These are phyloP conservation scores for Carabus problematicus DNA, from an alignment of 2,888 invertebrate species.

Conservation along the genomic window DNA sequence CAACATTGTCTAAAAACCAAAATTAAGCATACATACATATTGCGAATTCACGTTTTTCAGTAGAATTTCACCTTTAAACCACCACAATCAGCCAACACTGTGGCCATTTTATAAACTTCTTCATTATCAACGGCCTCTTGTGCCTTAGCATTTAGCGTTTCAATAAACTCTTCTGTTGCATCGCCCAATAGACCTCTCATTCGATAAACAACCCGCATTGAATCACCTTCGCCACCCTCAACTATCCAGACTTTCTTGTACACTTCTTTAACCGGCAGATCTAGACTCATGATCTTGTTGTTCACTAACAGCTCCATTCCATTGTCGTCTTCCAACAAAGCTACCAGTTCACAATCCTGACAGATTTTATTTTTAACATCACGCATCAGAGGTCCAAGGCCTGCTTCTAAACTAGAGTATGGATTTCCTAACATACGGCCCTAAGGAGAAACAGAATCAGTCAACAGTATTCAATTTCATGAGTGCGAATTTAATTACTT, in stretches of 20 bases:
- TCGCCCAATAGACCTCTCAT: conserved; percentile 98
- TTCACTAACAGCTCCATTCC: conserved; percentile 98
- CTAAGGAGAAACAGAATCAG: conserved; percentile 55
- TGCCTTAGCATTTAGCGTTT: conserved; percentile 86
- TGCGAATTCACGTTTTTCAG: conserved; percentile 5
- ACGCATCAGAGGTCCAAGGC: conserved; percentile 96
- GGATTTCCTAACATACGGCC: conserved; percentile 98
- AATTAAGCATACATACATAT: conserved; percentile 26
- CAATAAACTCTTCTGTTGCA: conserved; percentile 98
- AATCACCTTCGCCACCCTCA: conserved; percentile 89
- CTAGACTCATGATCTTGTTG: conserved; percentile 97
- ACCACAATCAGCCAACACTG: conserved; percentile 81
- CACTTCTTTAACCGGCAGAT: conserved; percentile 93
- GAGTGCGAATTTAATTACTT: conserved; percentile 60
- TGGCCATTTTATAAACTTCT: conserved; percentile 90
- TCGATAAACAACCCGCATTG: conserved; percentile 96
- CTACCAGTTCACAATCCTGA: conserved; percentile 97
- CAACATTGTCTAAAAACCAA: conserved; percentile 74
- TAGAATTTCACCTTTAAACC: conserved; percentile 65
- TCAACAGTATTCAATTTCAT: neutral
- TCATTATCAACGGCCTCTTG: conserved; percentile 91
- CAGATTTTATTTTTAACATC: conserved; percentile 99
- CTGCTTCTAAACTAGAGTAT: conserved; percentile 91
- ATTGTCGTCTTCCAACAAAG: conserved; percentile 95
- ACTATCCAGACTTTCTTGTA: conserved; percentile 88